phyloP scores from a whole-genome alignment of 2,888 invertebrate species.

The Agrenia bidenticulata region DNA sequence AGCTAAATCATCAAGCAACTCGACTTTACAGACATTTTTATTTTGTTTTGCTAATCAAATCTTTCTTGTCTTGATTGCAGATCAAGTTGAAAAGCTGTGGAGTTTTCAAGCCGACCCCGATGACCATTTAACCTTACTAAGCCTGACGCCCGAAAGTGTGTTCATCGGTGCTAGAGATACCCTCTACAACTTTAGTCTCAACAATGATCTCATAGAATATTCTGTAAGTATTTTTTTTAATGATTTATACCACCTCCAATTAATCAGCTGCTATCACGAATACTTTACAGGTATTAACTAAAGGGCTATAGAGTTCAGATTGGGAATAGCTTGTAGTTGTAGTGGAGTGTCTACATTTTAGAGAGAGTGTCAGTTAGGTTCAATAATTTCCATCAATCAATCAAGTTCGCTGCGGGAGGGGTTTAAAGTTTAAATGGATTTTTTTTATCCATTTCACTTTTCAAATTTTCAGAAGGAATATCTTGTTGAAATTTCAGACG shows the following conservation, averaged over 20 bases:
- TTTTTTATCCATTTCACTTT: no score
- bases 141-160: constrained; percentile 39
- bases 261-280: neutral
- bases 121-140: constrained; percentile 49
- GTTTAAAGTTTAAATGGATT: no score
- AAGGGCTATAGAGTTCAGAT: no score
- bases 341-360: no score
- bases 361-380: neutral
- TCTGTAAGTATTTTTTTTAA: constrained; percentile 41
- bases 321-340: no score
- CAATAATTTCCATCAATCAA: constrained; percentile 14
- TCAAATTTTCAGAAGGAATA: no score
- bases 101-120: constrained; percentile 49
- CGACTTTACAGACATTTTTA: no score
- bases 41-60: neutral
- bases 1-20: no score
- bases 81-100: constrained; percentile 47
- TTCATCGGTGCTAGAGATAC: constrained; percentile 49
- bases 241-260: neutral
- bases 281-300: no score
- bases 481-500: no score
- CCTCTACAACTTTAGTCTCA: constrained; percentile 45
- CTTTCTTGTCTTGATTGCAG: constrained; percentile 29
- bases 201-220: constrained; percentile 46
- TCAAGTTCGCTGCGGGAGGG: neutral